These are phyloP conservation scores for Stratiolaelaps scimitus DNA, from an alignment of 1,140 invertebrate species.

Conservation along the genomic window DNA sequence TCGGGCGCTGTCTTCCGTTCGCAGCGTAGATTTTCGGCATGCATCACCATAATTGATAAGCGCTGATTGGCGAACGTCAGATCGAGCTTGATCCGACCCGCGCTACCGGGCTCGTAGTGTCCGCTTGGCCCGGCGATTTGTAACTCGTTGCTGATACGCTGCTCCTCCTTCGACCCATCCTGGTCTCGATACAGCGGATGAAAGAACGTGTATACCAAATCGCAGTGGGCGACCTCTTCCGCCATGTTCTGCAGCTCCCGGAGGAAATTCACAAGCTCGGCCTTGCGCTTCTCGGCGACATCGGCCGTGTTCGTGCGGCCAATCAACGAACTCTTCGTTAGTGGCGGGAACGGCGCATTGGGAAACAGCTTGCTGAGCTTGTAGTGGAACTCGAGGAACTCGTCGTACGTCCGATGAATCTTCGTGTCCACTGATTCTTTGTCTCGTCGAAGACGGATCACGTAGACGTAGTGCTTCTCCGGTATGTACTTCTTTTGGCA, in stretches of 20 bases:
- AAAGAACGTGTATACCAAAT: constrained; percentile 94
- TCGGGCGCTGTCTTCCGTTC: constrained; percentile 51
- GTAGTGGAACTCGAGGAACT: constrained; percentile 90
- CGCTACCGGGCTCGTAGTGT: constrained; percentile 1
- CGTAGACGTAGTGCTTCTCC: constrained; percentile 96
- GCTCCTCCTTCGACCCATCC: constrained; percentile 44
- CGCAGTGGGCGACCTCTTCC: constrained; percentile 85
- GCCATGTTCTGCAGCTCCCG: constrained; percentile 68
- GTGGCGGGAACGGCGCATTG: constrained; percentile 61
- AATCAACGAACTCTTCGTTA: constrained; percentile 59
- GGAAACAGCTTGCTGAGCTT: constrained; percentile 86
- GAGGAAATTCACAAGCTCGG: constrained; percentile 74
- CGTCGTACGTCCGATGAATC: constrained; percentile 82
- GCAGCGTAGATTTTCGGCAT: constrained; percentile 66
- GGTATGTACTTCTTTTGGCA: constrained; percentile 92
- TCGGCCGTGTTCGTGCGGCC: constrained; percentile 84
- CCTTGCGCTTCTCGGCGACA: constrained; percentile 75
- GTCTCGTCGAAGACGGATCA: constrained; percentile 69
- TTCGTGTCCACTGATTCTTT: constrained; percentile 67
- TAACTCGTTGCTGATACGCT: constrained; percentile 2
- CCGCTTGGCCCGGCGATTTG: constrained; percentile 18
- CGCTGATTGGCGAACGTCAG: constrained; percentile 39
- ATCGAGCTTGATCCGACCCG: constrained; percentile 22
- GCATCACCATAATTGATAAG: constrained; percentile 71
- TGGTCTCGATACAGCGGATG: constrained; percentile 76